phyloP scores from a whole-genome alignment of 2,888 invertebrate species.

The Melanargia galathea region DNA sequence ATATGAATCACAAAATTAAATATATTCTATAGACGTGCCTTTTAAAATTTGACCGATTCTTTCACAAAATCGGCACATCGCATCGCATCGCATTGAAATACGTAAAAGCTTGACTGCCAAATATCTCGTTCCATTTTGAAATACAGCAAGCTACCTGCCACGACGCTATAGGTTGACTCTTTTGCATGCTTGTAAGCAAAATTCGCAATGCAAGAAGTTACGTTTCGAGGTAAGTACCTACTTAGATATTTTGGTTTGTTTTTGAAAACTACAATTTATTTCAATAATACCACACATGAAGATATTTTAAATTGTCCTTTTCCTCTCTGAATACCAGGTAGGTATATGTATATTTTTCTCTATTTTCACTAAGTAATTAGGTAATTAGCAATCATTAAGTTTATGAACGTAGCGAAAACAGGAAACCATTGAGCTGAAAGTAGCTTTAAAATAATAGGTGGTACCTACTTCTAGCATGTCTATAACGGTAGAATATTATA shows the following conservation, averaged over 20 bases:
- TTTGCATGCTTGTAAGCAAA: constrained; percentile 25
- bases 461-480: no score
- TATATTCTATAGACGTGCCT: no score
- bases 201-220: constrained; percentile 15
- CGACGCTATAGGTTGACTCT: constrained; percentile 12
- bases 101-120: constrained; percentile 24
- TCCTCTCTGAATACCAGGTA: not conserved
- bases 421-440: no score
- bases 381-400: no score
- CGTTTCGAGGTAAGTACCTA: constrained; percentile 5
- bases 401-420: no score
- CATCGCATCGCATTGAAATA: constrained; percentile 13
- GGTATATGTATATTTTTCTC: not conserved
- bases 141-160: constrained; percentile 7
- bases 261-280: not conserved
- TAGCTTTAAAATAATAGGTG: no score
- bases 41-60: not conserved
- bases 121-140: constrained; percentile 13
- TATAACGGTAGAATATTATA: no score
- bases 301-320: not conserved
- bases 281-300: not conserved
- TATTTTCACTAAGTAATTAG: no score
- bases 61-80: constrained; percentile 3
- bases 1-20: no score
- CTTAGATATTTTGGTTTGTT: not conserved